Base-by-base conservation (phyloP, 2,888 invertebrate genomes). In the Agonopterix arenella region DNA sequence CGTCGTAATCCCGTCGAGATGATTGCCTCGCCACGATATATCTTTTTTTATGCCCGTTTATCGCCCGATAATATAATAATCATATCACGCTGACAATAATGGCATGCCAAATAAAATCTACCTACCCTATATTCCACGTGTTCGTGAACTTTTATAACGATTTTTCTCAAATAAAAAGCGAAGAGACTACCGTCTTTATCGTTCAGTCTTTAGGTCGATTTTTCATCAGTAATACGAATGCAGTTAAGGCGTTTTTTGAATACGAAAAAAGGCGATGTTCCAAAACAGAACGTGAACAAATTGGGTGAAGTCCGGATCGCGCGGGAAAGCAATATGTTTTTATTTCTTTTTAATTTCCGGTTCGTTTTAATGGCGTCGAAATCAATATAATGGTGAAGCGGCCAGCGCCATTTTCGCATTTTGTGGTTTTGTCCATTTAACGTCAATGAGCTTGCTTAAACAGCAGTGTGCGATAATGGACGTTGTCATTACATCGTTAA, bases 291-390 rank as follows among this genome's bases (percentile, higher is more conserved):
- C 78, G 77, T 71, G 77, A 78, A 85, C 85, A 85, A 86, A 85
- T 85, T 86, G 85, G 83, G 76, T 76, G 78, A 85, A 85, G 80
- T 84, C 77, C 70, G 80, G 78, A 74, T 76, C 73, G 82, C 84
- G 80, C 84, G 83, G 85, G 85, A 83, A 85, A 80, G 85, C 85
- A 84, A 84, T 85, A 84, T 84, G 80, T 85, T 86, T 86, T 86
- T 85, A 85, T 85, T 85, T 83, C 84, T 86, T 85, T 86, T 86
- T 85, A 86, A 85, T 86, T 86, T 85, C 86, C 85, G 85, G 85
- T 84, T 77, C 77, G 81, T 74, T 84, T 83, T 85, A 85, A 86
- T 86, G 85, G 85, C 85, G 85, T 82, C 83, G 85, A 85, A 86
- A 86, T 85, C 85, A 85, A 86, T 86, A 86, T 86, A 79, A 85